phyloP scores from a whole-genome alignment of 1,140 invertebrate species.

The Trachymyrmex cornetzi region DNA sequence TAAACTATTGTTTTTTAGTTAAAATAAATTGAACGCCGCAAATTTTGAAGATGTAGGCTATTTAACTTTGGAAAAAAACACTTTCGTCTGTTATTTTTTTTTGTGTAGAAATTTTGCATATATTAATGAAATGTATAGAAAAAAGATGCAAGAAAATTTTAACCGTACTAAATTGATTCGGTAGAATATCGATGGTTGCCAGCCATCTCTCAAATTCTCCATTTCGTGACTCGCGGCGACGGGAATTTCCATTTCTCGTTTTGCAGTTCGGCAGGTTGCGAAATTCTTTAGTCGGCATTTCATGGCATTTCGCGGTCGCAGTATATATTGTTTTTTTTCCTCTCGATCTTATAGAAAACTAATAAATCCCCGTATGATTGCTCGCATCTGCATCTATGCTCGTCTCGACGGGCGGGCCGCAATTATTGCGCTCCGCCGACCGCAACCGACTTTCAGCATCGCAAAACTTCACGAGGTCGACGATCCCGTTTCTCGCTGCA shows the following conservation, averaged over 20 bases:
- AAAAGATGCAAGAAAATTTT: conserved; percentile 1
- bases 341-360: conserved; percentile 66
- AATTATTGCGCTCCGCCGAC: conserved; percentile 52
- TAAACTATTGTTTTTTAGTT: background rate
- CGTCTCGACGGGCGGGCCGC: conserved; percentile 16
- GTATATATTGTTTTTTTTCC: conserved; percentile 38
- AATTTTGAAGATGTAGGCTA: background rate
- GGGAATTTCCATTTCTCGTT: conserved; percentile 58
- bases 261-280: conserved; percentile 70
- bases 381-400: conserved; percentile 14
- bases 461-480: conserved; percentile 41
- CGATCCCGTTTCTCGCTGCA: conserved; percentile 19
- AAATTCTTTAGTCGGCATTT: conserved; percentile 64
- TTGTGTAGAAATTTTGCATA: background rate
- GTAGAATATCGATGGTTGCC: background rate
- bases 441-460: conserved; percentile 44
- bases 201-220: conserved; percentile 36
- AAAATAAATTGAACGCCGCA: background rate
- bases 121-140: background rate
- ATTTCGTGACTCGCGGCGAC: conserved; percentile 3
- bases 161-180: background rate
- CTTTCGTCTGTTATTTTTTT: background rate
- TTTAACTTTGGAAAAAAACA: background rate
- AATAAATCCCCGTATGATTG: conserved; percentile 68
- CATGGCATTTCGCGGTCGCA: conserved; percentile 39